Evolutionary conservation across 1,140 invertebrate genomes (phyloP), one percentile per base, ranked within the genome.

Genomic region (Calosoma granatense): DNA sequence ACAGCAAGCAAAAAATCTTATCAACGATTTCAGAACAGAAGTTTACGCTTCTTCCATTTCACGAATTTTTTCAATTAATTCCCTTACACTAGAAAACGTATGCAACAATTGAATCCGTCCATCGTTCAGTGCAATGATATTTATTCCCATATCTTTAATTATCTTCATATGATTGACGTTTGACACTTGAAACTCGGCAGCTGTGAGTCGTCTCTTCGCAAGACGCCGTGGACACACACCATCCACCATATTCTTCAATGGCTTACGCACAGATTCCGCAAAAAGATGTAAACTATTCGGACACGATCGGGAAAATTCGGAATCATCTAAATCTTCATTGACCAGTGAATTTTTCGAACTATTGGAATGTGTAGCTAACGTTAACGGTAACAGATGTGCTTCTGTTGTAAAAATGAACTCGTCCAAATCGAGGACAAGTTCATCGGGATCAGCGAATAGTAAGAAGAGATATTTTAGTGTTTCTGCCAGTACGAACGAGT

Each of bases 381-480:
- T 86, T 1, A 98, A 74, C 11, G 96, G 96, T 56, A 99, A 73
- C 22, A 98, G 80, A 76, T 99, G 96, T 1, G 93, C 96, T 71
- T 98, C 96, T 0, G 96, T 99, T 0, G 95, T 98, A 61, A 98
- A 90, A 56, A 98, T 84, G 76, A 96, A 99, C 70, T 97, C 87
- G 73, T 98, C 92, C n/a, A 98, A 74, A 71, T 97, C 87, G 20
- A 98, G 73, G 20, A 91, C 75, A 15, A 97, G 71, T 67, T 98
- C 93, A 36, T 81, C 82, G 41, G 90, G 84, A 60, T 97, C 90
- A 6, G 92, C 84, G 72, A 98, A 99, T 56, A 98, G 74, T 65
- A 99, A 79, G 73, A 88, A 98, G 4, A 99, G 75, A 73, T 99
- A 99, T 72, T 98, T 98, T 62, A 99, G 92, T 1, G 96, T 99